Evolutionary conservation across 2,797 vertebrate species (phyloP), one percentile per base, ranked within the genome.

Genomic region (Danio jaintianensis): DNA sequence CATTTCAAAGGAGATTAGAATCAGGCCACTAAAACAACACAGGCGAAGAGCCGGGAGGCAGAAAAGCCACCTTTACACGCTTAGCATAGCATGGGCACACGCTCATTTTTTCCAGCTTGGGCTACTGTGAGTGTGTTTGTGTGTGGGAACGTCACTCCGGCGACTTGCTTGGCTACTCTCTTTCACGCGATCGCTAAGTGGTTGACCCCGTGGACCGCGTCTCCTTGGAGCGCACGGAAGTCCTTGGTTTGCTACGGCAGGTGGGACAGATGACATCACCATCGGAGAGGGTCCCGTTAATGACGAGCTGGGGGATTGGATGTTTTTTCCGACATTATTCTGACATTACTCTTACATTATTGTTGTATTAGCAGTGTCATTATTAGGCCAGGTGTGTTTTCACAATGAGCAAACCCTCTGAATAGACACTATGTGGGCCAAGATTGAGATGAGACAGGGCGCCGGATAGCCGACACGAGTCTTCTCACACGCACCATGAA

Each of bases 381-480:
- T 76, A 91, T 91, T 91, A 93, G 90, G 85, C 88, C 92, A 94
- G 91, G 93, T 92, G 91, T 92, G 89, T 92, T 92, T 92, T 89
- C 87, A 86, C 90, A 92, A 87, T 92, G 91, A 92, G 80, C 84
- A 86, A 89, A 90, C 88, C 80, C 79, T 71, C 61, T 83, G 76
- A 83, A 84, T 80, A 66, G 79, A 63, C 56, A 36, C 55, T 68
- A 63, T 72, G 68, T 68, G 62, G 55, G 58, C 70, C 82, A 67
- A 64, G 75, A 43, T 16, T n/a, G 75, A 75, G 75, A 71, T 72
- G 58, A 63, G 70, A 79, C 20, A 22, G 47, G 50, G 50, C 18
- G 20, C 43, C 7, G 40, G 22, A 29, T 9, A 38, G 45, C 45
- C 4, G 18, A 78, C 52, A 67, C 42, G 10, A 50, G n/a, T 45